These are phyloP conservation scores for Taeniopygia guttata DNA, from an alignment of 2,797 vertebrate genomes.

Conservation along the genomic window DNA sequence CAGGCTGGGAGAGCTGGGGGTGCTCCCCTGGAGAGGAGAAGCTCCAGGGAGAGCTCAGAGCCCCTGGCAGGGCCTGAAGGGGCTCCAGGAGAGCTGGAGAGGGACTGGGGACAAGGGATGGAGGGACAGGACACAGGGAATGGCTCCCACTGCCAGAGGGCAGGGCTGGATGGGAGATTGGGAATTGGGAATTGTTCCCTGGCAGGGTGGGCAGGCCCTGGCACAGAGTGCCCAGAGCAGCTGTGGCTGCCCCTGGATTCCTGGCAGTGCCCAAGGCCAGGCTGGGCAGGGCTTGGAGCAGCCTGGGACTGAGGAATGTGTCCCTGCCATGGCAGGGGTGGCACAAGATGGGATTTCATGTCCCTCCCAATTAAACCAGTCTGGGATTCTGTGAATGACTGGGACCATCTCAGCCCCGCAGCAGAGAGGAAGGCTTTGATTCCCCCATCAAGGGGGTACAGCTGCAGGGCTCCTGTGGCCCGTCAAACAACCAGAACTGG, in stretches of 20 bases:
- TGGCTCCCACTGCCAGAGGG: neutral
- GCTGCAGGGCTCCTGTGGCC: rapidly evolving
- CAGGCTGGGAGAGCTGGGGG: neutral
- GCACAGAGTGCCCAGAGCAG: neutral
- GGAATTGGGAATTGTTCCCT: neutral
- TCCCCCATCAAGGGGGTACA: neutral
- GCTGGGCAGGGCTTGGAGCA: neutral
- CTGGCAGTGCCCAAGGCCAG: neutral
- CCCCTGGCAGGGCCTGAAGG: neutral
- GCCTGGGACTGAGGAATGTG: neutral
- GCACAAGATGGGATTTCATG: rapidly evolving
- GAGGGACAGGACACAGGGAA: neutral
- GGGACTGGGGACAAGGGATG: neutral
- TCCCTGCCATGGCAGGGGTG: neutral
- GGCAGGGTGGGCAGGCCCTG: neutral
- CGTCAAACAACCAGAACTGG: rapidly evolving
- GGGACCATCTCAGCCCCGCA: neutral
- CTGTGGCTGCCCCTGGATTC: neutral
- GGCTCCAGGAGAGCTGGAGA: neutral
- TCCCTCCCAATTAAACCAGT: neutral
- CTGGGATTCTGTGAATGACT: neutral
- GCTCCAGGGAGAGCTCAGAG: neutral
- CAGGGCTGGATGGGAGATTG: neutral
- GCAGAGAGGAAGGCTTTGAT: neutral
- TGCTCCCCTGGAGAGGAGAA: neutral